These are phyloP conservation scores for Zoanthus sansibaricus DNA, from an alignment of 92 coral and sea anemone genomes.

Conservation along the genomic window DNA sequence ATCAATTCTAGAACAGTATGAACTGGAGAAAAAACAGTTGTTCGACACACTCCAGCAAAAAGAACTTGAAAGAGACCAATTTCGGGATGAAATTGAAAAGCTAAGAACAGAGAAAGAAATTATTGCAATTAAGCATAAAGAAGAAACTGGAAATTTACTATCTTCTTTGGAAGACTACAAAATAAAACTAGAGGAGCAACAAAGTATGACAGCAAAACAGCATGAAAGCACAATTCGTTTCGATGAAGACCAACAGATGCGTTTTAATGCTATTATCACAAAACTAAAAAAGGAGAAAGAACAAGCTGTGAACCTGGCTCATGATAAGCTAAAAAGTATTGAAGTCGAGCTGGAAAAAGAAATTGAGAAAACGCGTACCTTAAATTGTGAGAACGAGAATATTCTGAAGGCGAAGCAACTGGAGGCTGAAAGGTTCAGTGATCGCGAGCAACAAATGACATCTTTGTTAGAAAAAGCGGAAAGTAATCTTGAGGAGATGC, in stretches of 20 bases:
- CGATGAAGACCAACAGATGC: conserved; percentile 94
- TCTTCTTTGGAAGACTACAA: conserved; percentile 55
- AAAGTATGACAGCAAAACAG: conserved; percentile 59
- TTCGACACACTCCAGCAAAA: conserved; percentile 35
- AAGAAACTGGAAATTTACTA: conserved; percentile 57
- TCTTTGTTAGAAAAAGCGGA: conserved; percentile 61
- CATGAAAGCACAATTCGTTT: conserved; percentile 71
- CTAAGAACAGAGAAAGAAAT: conserved; percentile 55
- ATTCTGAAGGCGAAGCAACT: conserved; percentile 59
- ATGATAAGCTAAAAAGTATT: conserved; percentile 69
- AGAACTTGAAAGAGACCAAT: conserved; percentile 33
- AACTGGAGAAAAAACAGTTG: conserved; percentile 59
- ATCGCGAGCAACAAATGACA: conserved; percentile 64
- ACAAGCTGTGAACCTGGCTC: conserved; percentile 72
- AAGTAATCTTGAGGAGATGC: conserved; percentile 64
- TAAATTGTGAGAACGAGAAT: conserved; percentile 70
- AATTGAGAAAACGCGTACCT: conserved; percentile 55
- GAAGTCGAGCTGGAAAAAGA: conserved; percentile 60
- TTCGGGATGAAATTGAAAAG: conserved; percentile 58
- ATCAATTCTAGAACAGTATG: conserved; percentile 61
- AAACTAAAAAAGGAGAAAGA: conserved; percentile 89
- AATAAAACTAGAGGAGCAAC: conserved; percentile 74
- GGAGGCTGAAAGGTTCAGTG: conserved; percentile 48
- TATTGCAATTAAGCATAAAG: conserved; percentile 48
- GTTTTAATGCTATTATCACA: conserved; percentile 89